phyloP scores from a whole-genome alignment of 1,140 invertebrate genomes.

The Stenopsyche tienmushanensis region DNA sequence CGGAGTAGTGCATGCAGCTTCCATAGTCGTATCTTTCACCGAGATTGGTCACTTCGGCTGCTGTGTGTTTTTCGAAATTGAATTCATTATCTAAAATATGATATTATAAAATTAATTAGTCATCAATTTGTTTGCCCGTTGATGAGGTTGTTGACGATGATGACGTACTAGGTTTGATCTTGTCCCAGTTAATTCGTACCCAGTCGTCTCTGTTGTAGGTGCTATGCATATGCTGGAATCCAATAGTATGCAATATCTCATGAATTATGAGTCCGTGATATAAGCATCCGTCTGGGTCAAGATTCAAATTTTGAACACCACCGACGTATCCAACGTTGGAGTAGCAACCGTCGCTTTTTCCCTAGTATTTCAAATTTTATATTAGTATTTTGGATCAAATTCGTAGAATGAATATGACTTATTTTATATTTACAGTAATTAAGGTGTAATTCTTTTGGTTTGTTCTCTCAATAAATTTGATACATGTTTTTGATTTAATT shows the following conservation, averaged over 20 bases:
- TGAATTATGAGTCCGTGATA: too few relatives aligned
- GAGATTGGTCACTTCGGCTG: conserved; percentile 63
- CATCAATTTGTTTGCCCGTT: not conserved
- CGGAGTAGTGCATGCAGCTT: conserved; percentile 74
- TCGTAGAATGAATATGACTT: too few relatives aligned
- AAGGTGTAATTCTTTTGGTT: not conserved
- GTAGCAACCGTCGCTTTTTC: conserved; percentile 54
- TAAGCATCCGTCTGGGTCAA: conserved; percentile 54
- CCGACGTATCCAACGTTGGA: conserved; percentile 56
- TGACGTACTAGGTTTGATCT: conserved; percentile 55
- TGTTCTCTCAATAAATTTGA: not conserved
- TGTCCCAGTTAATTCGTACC: conserved; percentile 65
- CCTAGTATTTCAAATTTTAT: conserved; percentile 41
- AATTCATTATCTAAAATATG: conserved; percentile 57
- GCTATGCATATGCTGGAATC: too few relatives aligned
- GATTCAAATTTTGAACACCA: conserved; percentile 54
- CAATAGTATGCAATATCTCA: too few relatives aligned
- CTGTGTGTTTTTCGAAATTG: conserved; percentile 71
- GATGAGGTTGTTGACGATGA: too few relatives aligned
- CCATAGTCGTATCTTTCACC: conserved; percentile 66
- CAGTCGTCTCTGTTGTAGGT: conserved; percentile 69
- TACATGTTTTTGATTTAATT: not conserved
- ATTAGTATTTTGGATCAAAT: too few relatives aligned
- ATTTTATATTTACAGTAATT: not conserved
- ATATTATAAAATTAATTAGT: not conserved